Conservation (phyloP, 2,113 vertebrate genomes). For the Saccopteryx leptura region DNA sequence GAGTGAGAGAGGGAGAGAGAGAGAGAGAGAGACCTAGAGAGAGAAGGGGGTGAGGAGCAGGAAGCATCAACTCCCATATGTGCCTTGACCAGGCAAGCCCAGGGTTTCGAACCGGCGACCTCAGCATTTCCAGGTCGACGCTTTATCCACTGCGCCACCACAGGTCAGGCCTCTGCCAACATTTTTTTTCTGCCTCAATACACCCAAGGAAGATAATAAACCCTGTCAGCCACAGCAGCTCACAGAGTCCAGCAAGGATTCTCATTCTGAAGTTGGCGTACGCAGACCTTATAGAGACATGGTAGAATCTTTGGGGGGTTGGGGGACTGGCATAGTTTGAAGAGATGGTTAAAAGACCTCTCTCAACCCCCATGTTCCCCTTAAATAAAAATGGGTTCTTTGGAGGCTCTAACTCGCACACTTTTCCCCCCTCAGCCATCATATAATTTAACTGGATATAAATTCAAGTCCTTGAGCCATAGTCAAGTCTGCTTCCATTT, state of each 20-base stretch:
- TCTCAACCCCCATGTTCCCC: not conserved
- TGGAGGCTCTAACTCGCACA: not conserved
- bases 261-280: not conserved
- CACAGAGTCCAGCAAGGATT: not conserved
- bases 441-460: not conserved
- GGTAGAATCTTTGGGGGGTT: not conserved
- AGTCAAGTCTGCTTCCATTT: not conserved
- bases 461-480: not conserved
- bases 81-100: too few relatives aligned
- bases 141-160: too few relatives aligned
- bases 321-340: not conserved
- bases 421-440: not conserved
- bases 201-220: slow-evolving; percentile 18
- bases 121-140: too few relatives aligned
- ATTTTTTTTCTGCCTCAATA: slow-evolving; percentile 13
- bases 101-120: too few relatives aligned
- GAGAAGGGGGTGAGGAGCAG: too few relatives aligned
- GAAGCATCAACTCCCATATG: too few relatives aligned
- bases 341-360: not conserved
- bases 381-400: not conserved
- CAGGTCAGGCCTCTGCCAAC: not conserved
- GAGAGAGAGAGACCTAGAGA: too few relatives aligned
- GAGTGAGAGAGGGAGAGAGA: too few relatives aligned
- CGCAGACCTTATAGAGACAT: not conserved
- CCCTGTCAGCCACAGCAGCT: not conserved